phyloP scores from a whole-genome alignment of 2,113 vertebrate genomes.

The Aspidoscelis tigris region DNA sequence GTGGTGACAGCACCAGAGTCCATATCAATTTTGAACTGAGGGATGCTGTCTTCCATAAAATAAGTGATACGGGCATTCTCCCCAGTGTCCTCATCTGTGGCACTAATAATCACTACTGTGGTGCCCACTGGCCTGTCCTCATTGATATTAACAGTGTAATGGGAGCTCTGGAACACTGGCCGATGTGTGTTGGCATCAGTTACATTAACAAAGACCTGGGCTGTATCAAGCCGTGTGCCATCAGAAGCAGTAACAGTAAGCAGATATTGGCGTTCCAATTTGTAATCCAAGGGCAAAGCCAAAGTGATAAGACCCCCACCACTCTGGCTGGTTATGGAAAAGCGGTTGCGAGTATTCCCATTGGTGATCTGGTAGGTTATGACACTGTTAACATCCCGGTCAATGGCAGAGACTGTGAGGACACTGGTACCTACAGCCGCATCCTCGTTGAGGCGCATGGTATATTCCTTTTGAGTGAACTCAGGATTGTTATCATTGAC shows the following conservation, averaged over 20 bases:
- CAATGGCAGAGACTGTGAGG: conserved; percentile 89
- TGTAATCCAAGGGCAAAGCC: conserved; percentile 93
- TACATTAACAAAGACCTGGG: conserved; percentile 90
- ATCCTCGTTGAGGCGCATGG: conserved; percentile 91
- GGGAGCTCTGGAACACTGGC: conserved; percentile 96
- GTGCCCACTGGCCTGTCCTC: conserved; percentile 89
- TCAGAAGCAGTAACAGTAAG: conserved; percentile 90
- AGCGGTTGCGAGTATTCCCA: conserved; percentile 94
- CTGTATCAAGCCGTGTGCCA: conserved; percentile 87
- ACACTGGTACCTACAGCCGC: conserved; percentile 92
- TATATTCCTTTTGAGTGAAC: conserved; percentile 89
- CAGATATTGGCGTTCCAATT: conserved; percentile 92
- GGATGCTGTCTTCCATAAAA: conserved; percentile 96
- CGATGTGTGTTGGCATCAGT: conserved; percentile 96
- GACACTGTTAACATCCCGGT: conserved; percentile 92
- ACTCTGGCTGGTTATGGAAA: conserved; percentile 96
- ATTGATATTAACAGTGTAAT: conserved; percentile 92
- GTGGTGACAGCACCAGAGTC: conserved; percentile 92
- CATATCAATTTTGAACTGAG: conserved; percentile 90
- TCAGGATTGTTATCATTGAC: conserved; percentile 97
- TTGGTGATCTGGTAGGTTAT: conserved; percentile 97
- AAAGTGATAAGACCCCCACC: conserved; percentile 92
- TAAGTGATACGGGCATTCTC: conserved; percentile 96
- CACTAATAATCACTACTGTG: conserved; percentile 93
- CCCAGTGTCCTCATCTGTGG: conserved; percentile 93